Percentiles rank a stretch among this genome's conserved stretches.
These are phyloP conservation scores for Clusia tigrina DNA, from an alignment of 2,888 invertebrate species.

Conservation along the genomic window DNA sequence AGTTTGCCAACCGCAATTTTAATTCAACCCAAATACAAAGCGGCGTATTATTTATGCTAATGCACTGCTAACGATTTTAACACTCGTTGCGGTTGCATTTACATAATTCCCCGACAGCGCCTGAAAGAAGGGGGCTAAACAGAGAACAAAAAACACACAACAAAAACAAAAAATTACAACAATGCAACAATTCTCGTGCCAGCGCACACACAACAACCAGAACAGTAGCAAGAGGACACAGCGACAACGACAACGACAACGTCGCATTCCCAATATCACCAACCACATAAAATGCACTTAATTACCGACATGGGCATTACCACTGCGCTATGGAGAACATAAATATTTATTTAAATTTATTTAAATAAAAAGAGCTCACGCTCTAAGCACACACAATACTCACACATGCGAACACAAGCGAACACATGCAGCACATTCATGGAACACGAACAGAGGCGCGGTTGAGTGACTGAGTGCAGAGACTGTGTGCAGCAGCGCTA, in stretches of 20 bases:
- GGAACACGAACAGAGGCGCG: not conserved
- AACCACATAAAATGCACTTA: constrained; percentile 30
- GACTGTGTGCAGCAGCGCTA: not conserved
- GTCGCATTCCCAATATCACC: too few species aligned
- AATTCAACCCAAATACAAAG: constrained; percentile 5
- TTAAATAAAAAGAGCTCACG: constrained; percentile 1
- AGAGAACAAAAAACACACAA: not conserved
- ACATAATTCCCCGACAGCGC: constrained; percentile 33
- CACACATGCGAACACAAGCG: constrained; percentile 21
- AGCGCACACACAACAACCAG: not conserved
- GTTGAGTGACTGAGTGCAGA: not conserved
- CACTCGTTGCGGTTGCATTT: constrained; percentile 35
- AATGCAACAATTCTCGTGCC: too few species aligned
- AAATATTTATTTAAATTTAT: constrained; percentile 25
- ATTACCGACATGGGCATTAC: constrained; percentile 32
- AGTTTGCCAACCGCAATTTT: not conserved
- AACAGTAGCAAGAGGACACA: not conserved
- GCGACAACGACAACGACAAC: too few species aligned
- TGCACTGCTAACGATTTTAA: constrained; percentile 34
- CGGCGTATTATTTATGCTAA: constrained; percentile 8
- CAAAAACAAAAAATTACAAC: not conserved
- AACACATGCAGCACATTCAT: constrained; percentile 10
- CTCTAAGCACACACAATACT: not conserved
- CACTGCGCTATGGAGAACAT: constrained; percentile 21
- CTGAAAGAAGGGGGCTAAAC: not conserved